Evolutionary conservation across 2,888 invertebrate species (phyloP).

Genomic region (Rhimphoctona megacephalus): DNA sequence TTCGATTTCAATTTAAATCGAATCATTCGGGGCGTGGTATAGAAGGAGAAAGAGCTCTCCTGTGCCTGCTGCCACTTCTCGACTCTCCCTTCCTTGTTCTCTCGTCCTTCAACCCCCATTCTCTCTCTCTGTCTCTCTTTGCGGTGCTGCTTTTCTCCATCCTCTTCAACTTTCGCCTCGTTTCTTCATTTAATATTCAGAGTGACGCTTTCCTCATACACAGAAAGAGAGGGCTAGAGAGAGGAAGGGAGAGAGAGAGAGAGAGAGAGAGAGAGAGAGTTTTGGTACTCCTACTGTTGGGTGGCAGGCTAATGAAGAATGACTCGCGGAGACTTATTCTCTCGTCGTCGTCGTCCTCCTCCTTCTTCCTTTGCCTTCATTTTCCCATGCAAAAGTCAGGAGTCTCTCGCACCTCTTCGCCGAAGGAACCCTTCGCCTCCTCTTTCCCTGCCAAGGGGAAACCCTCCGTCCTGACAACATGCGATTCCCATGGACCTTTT

Average conservation of each 20-base stretch:
- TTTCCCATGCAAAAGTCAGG: conserved; percentile 54
- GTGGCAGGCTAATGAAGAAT: conserved; percentile 72
- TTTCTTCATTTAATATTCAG: conserved; percentile 70
- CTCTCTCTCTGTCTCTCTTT: not conserved
- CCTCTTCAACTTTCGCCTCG: conserved; percentile 52
- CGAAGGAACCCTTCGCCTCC: conserved; percentile 5
- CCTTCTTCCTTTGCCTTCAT: not conserved
- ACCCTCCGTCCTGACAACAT: conserved; percentile 51
- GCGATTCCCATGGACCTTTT: conserved; percentile 60
- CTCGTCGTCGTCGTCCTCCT: conserved; percentile 26
- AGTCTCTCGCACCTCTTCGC: conserved; percentile 51
- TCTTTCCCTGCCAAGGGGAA: conserved; percentile 26
- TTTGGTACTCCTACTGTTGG: conserved; percentile 50
- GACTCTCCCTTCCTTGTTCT: conserved; percentile 18
- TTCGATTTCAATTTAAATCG: conserved; percentile 75
- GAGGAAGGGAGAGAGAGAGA: conserved; percentile 28
- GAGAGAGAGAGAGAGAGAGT: conserved; percentile 27
- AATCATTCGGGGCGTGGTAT: conserved; percentile 73
- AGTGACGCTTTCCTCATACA: conserved; percentile 59
- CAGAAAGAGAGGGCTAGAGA: conserved; percentile 34
- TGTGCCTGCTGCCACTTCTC: conserved; percentile 24
- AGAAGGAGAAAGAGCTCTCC: conserved; percentile 15
- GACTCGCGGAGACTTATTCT: conserved; percentile 66
- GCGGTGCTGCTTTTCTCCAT: conserved; percentile 20
- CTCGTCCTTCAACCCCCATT: conserved; percentile 43